Evolutionary conservation across 1,140 invertebrate species (phyloP), one percentile per base, ranked within the genome.

Genomic region (Calliphora vicina): DNA sequence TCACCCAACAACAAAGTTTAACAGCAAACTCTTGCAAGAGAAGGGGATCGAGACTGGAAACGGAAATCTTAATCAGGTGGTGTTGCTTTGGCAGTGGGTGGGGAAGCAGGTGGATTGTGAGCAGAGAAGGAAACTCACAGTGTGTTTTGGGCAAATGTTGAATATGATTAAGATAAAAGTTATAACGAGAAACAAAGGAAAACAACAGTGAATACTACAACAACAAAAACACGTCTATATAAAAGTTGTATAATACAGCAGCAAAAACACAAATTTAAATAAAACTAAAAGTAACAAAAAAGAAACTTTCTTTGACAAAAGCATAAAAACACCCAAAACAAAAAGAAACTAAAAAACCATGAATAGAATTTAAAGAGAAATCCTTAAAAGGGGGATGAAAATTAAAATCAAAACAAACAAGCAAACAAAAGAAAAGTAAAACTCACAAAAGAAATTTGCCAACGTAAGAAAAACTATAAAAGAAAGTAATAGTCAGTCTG

Each of bases 111-210:
- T 35, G 35, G 35, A 8, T 35, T 57, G 50, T 57, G n/a, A n/a
- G n/a, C n/a, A n/a, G n/a, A n/a, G n/a, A n/a, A n/a, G n/a, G n/a
- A n/a, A n/a, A n/a, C n/a, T n/a, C n/a, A n/a, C n/a, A n/a, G n/a
- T n/a, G n/a, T n/a, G n/a, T n/a, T n/a, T n/a, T n/a, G n/a, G n/a
- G n/a, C 5, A 2, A 0, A 17, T 23, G n/a, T 23, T 67, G 25
- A 67, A 67, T 67, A 67, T 67, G 61, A 67, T 67, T 67, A 67
- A 67, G 61, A 67, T 67, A 67, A 67, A 67, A 67, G 1, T 67
- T 67, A 67, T 25, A 67, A 67, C 50, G 20, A 23, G n/a, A 23
- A 67, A 67, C 61, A 67, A 67, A 67, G 61, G 61, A 67, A 67
- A 23, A 15, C 50, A 57, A 57, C 8, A n/a, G n/a, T n/a, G n/a